Base-by-base conservation (phyloP, 2,888 invertebrate species). In the Gymnoscelis rufifasciata region DNA sequence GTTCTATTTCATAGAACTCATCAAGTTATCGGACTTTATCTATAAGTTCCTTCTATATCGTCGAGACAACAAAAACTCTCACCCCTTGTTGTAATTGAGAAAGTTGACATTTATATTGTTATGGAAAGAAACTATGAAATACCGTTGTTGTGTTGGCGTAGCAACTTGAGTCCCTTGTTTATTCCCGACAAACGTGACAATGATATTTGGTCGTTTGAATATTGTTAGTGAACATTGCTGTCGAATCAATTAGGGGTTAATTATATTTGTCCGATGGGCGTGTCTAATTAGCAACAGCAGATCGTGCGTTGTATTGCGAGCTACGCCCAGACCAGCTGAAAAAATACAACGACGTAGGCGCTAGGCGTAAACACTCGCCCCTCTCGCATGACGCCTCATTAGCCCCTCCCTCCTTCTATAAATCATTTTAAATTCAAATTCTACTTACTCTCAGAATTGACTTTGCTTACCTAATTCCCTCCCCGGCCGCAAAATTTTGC, bases 351-450 rank as follows among this genome's bases (percentile, higher is more conserved):
- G 53, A 42, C 46, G 40, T 7, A 12, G 44, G 37, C 43, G 66
- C 73, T 64, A 71, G 73, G 71, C 75, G 78, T 79, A 79, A 84
- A 83, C 80, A 83, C 75, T 77, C 80, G 81, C 83, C 83, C 84
- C 86, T 80, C 79, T 81, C 74, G 79, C 79, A 81, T 84, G 83
- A 81, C 78, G 84, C 78, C 87, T 88, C 86, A 87, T 88, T 87
- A 88, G 84, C 83, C 83, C 78, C 87, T 83, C 83, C 84, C 84
- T 81, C 71, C 79, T 70, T 81, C 79, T 80, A 87, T 87, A 87
- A 87, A 88, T 87, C 86, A 88, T 87, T 87, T 86, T 80, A 87
- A 87, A 87, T 87, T 88, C 83, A 83, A 87, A 87, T 87, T 84
- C 72, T 83, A 84, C 84, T 83, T 83, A 83, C 81, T 80, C 81